Conservation (phyloP, 1,140 invertebrate species). For the Penaeus japonicus region DNA sequence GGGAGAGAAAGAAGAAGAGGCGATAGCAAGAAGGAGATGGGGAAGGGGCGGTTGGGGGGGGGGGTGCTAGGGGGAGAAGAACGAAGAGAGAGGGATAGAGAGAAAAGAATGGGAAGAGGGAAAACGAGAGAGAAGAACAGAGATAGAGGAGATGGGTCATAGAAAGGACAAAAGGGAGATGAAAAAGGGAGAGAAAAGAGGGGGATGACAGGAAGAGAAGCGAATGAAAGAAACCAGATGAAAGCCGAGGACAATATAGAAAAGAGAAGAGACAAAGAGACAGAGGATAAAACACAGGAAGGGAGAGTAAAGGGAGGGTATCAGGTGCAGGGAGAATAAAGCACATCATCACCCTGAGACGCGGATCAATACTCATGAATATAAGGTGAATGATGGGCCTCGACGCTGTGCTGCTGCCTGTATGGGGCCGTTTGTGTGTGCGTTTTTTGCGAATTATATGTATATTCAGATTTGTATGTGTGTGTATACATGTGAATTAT, state of each 20-base stretch:
- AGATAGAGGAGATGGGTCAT: background rate
- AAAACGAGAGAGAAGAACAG: background rate
- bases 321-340: too few species aligned
- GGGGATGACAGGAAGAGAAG: background rate
- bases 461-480: too few species aligned
- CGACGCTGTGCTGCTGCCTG: too few species aligned
- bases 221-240: background rate
- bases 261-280: background rate
- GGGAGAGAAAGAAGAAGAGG: too few species aligned
- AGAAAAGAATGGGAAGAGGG: background rate
- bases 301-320: background rate
- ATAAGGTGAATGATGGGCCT: too few species aligned
- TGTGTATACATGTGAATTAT: too few species aligned
- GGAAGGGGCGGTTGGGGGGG: too few species aligned
- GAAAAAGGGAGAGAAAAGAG: background rate
- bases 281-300: background rate
- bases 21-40: too few species aligned
- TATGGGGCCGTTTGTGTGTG: too few species aligned
- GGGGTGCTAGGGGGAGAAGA: background rate
- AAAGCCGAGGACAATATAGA: background rate
- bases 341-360: too few species aligned
- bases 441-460: too few species aligned
- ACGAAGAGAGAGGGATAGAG: background rate
- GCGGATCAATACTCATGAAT: too few species aligned
- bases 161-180: background rate